Percentiles rank a stretch among this genome's conserved stretches.
phyloP scores from a whole-genome alignment of 2,888 invertebrate species.

The Eilema griseolum region DNA sequence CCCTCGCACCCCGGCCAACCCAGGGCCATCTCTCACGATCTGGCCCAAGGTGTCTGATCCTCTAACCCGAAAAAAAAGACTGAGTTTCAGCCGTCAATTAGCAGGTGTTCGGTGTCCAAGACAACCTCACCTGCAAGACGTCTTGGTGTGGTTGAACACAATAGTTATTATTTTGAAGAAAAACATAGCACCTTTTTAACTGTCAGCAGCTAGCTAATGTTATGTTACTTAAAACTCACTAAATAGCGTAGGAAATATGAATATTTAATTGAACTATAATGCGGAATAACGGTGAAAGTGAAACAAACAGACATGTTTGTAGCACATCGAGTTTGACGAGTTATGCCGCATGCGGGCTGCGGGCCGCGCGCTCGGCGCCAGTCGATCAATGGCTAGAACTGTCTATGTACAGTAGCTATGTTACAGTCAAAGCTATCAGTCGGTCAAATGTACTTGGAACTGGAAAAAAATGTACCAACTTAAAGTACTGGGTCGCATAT shows the following conservation, averaged over 20 bases:
- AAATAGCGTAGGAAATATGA: not conserved
- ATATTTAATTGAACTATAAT: not conserved
- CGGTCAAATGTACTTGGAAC: not conserved
- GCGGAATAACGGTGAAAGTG: conserved; percentile 15
- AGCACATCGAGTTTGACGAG: conserved; percentile 12
- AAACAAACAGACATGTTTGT: not conserved
- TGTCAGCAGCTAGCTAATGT: too few species aligned
- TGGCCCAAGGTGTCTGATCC: too few species aligned
- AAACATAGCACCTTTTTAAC: too few species aligned
- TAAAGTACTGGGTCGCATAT: not conserved
- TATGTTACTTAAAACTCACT: too few species aligned
- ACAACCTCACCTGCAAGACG: too few species aligned
- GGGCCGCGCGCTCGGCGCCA: not conserved
- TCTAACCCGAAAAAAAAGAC: too few species aligned
- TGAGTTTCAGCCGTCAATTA: too few species aligned
- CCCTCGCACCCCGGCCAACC: too few species aligned
- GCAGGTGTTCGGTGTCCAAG: too few species aligned
- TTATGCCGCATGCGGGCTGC: conserved; percentile 10
- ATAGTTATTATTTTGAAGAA: too few species aligned
- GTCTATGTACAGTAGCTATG: not conserved
- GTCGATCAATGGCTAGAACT: not conserved
- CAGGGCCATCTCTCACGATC: too few species aligned
- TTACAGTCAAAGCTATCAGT: not conserved
- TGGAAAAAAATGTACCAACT: not conserved
- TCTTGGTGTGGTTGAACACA: too few species aligned